These are phyloP conservation scores for Sisyra terminalis DNA, from an alignment of 2,888 invertebrate species.

Conservation along the genomic window DNA sequence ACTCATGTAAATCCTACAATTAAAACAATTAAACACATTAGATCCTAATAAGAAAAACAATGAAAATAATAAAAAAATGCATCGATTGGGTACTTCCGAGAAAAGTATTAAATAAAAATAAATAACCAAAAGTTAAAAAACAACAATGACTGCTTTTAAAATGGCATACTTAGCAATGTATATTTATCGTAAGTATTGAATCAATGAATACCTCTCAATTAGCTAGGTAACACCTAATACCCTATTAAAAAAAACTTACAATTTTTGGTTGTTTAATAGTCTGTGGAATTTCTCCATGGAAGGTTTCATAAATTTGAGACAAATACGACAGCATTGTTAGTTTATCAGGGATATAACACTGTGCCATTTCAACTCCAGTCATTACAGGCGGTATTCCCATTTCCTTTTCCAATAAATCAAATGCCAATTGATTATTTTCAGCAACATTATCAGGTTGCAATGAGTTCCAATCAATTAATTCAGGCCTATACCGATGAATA, in stretches of 20 bases:
- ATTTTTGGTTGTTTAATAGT: conserved; percentile 51
- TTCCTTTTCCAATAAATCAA: conserved; percentile 71
- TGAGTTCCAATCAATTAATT: conserved; percentile 60
- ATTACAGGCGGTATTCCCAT: conserved; percentile 44
- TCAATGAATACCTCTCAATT: too few species aligned
- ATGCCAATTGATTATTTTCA: conserved; percentile 66
- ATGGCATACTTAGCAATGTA: too few species aligned
- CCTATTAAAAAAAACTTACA: conserved; percentile 27
- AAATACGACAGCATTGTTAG: conserved; percentile 67
- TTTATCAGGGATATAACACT: conserved; percentile 53
- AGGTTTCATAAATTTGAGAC: conserved; percentile 75
- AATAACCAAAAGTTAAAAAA: too few species aligned
- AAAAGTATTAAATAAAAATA: too few species aligned
- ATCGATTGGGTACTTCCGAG: too few species aligned
- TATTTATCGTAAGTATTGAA: too few species aligned
- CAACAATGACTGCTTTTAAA: too few species aligned
- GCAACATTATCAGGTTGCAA: conserved; percentile 44
- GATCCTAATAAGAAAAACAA: too few species aligned
- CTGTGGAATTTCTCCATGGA: conserved; percentile 82
- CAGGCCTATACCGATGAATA: conserved; percentile 76
- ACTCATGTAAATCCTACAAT: conserved; percentile 3
- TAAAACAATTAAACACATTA: not conserved
- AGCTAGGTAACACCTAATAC: too few species aligned
- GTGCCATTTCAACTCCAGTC: conserved; percentile 60
- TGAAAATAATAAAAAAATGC: too few species aligned